Percentiles rank a stretch among this genome's conserved stretches.
phyloP scores from a whole-genome alignment of 2,888 invertebrate species.

The Micropterix aruncella region DNA sequence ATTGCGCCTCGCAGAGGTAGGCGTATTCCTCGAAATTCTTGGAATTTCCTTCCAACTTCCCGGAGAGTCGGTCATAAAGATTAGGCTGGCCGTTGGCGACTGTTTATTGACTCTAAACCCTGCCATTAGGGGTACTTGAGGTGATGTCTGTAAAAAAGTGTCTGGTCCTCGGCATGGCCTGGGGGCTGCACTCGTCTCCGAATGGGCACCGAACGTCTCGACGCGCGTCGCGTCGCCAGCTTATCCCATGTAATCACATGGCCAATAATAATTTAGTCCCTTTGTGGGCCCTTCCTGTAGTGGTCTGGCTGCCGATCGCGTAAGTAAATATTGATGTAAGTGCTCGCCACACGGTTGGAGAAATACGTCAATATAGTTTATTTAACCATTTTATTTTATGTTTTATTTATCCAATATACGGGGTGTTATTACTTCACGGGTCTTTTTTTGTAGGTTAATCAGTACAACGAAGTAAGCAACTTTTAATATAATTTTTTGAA shows the following conservation, averaged over 20 bases:
- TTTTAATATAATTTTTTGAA: too few relatives aligned
- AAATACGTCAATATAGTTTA: too few relatives aligned
- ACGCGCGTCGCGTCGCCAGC: neutral
- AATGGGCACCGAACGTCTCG: too few relatives aligned
- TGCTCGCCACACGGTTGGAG: neutral
- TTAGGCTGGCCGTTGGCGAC: too few relatives aligned
- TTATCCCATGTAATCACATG: neutral
- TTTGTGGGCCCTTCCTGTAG: neutral
- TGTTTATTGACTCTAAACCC: too few relatives aligned
- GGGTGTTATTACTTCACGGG: too few relatives aligned
- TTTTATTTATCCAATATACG: too few relatives aligned
- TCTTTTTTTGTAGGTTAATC: too few relatives aligned
- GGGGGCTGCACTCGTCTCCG: neutral
- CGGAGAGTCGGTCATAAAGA: neutral
- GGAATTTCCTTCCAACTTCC: neutral
- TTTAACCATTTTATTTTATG: too few relatives aligned
- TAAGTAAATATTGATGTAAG: neutral
- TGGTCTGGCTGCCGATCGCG: neutral
- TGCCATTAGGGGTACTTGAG: too few relatives aligned
- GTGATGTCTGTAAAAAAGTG: neutral
- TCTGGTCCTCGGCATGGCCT: neutral
- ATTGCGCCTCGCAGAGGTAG: too few relatives aligned
- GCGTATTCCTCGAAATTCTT: neutral
- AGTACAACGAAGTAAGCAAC: too few relatives aligned
- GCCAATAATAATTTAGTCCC: neutral